Evolutionary conservation across 2,888 invertebrate species (phyloP).

Genomic region (Clanis bilineata): DNA sequence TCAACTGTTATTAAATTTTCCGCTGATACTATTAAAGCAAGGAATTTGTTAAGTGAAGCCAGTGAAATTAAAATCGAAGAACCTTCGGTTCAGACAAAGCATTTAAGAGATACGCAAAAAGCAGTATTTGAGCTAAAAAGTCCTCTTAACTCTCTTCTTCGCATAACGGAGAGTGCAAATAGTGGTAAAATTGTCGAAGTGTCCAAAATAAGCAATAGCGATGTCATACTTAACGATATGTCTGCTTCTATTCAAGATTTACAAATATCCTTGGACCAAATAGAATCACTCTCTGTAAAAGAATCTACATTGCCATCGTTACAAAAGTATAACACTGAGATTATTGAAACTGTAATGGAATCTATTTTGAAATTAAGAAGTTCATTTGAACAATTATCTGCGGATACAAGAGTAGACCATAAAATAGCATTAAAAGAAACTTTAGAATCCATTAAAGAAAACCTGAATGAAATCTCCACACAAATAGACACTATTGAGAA

Average conservation of each 20-base stretch:
- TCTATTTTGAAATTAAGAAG: constrained; percentile 84
- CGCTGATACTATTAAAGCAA: constrained; percentile 77
- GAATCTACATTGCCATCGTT: constrained; percentile 64
- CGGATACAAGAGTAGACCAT: constrained; percentile 48
- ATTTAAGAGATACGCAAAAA: constrained; percentile 68
- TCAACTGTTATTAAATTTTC: constrained; percentile 75
- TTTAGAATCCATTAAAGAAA: constrained; percentile 55
- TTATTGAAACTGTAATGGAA: constrained; percentile 84
- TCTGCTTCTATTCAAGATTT: constrained; percentile 75
- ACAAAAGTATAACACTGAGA: constrained; percentile 79
- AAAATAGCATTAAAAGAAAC: constrained; percentile 53
- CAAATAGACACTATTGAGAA: constrained; percentile 56
- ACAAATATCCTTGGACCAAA: constrained; percentile 70
- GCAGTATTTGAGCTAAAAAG: constrained; percentile 64
- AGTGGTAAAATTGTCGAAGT: constrained; percentile 43
- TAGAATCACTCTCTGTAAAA: constrained; percentile 77
- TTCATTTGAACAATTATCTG: constrained; percentile 77
- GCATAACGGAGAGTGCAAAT: constrained; percentile 60
- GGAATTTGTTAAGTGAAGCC: constrained; percentile 58
- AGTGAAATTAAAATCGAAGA: constrained; percentile 58
- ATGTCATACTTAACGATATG: constrained; percentile 69
- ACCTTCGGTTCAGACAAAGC: constrained; percentile 54
- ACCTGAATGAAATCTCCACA: constrained; percentile 58
- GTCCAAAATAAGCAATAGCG: constrained; percentile 51
- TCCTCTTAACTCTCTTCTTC: constrained; percentile 60